A percentile compares a stretch with the other conserved stretches of the same genome.
These are phyloP conservation scores for Motacilla alba DNA, from an alignment of 2,113 vertebrate genomes.

Conservation along the genomic window DNA sequence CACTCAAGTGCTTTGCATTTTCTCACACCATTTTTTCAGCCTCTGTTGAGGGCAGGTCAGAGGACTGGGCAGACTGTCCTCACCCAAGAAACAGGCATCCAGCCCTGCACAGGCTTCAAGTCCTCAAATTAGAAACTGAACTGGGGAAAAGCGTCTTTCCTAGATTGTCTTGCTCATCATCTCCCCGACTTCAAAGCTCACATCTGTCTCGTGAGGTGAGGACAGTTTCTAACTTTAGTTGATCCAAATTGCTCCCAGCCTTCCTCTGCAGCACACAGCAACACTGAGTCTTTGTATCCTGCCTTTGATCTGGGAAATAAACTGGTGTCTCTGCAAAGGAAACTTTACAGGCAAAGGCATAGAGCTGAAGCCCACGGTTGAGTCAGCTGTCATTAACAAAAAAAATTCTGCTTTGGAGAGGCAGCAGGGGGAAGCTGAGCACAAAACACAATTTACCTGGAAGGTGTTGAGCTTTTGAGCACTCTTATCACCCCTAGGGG, in stretches of 20 bases:
- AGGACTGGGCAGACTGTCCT: not conserved
- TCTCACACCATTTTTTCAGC: not conserved
- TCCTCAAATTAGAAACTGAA: not conserved
- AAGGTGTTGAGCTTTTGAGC: not conserved
- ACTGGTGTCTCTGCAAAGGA: not conserved
- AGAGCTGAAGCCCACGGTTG: not conserved
- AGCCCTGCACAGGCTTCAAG: not conserved
- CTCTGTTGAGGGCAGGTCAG: not conserved
- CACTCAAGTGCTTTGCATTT: not conserved
- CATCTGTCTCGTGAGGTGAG: slow-evolving; percentile 11
- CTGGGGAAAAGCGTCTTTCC: not conserved
- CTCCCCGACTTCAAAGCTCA: slow-evolving; percentile 25
- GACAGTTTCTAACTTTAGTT: slow-evolving; percentile 26
- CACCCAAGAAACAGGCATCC: not conserved
- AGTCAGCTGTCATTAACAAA: not conserved
- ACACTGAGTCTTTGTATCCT: accelerated
- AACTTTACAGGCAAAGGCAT: not conserved
- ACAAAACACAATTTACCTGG: not conserved
- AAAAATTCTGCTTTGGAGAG: not conserved
- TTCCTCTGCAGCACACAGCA: not conserved
- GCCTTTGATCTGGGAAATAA: slow-evolving; percentile 29
- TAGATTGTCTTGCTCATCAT: not conserved
- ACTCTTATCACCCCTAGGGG: not conserved
- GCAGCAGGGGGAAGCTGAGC: not conserved
- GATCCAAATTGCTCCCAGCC: slow-evolving; percentile 44